Evolutionary conservation across 2,113 vertebrate species (phyloP).

Genomic region (Megalops atlanticus): DNA sequence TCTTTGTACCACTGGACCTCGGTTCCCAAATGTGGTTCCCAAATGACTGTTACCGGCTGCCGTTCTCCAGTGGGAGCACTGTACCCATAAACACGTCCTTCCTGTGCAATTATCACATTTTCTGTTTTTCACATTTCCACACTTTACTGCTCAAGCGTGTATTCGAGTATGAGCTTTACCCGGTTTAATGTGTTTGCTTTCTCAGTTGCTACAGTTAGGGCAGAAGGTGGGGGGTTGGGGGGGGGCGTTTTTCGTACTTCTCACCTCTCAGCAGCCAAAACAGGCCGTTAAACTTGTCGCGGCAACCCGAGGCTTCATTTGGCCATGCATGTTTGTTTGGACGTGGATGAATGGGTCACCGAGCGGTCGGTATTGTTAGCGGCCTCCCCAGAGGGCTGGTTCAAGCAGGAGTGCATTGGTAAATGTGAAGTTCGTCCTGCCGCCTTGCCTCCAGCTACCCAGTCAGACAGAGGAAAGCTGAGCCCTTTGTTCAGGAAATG

Average conservation of each 20-base stretch:
- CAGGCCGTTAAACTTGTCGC: neutral
- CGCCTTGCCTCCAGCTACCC: slow-evolving; percentile 41
- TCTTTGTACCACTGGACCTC: too few species aligned
- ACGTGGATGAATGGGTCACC: slow-evolving; percentile 50
- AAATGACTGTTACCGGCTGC: slow-evolving; percentile 50
- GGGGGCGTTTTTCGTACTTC: too few species aligned
- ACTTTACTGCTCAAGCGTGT: too few species aligned
- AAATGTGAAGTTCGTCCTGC: slow-evolving; percentile 59
- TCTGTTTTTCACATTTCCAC: slow-evolving; percentile 37
- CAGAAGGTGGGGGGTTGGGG: neutral
- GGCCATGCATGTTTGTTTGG: slow-evolving; percentile 46
- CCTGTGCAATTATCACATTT: slow-evolving; percentile 54
- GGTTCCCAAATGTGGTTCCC: slow-evolving; percentile 38
- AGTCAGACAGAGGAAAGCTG: neutral
- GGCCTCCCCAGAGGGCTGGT: slow-evolving; percentile 44
- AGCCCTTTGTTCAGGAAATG: too few species aligned
- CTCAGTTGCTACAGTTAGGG: neutral
- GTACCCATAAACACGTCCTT: slow-evolving; percentile 54
- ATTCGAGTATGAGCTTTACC: neutral
- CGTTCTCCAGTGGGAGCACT: slow-evolving; percentile 46
- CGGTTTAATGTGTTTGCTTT: slow-evolving; percentile 32
- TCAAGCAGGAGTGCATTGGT: slow-evolving; percentile 48
- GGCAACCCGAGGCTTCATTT: neutral
- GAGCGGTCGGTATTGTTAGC: slow-evolving; percentile 52
- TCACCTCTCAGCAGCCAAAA: neutral